A percentile compares a stretch with the other conserved stretches of the same genome.
Conservation (phyloP, 2,797 vertebrate genomes). For the Pampus argenteus region DNA sequence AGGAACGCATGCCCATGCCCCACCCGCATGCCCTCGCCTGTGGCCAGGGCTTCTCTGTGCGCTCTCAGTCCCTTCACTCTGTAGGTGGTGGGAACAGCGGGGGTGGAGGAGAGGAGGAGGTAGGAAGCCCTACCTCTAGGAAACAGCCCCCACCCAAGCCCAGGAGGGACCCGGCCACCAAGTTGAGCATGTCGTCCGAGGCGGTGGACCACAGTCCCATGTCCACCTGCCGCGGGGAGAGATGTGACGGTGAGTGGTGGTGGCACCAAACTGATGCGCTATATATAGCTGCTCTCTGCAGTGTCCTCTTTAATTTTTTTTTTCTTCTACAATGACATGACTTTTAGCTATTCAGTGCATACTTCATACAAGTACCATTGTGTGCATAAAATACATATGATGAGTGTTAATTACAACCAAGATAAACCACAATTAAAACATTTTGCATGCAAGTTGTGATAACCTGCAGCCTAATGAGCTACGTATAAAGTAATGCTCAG, state of each 20-base stretch:
- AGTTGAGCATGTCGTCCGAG: conserved; percentile 97
- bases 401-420: not conserved
- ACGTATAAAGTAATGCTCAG: not conserved
- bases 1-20: conserved; percentile 89
- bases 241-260: conserved; percentile 84
- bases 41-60: conserved; percentile 92
- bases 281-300: conserved; percentile 74
- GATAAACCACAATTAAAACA: conserved; percentile 4
- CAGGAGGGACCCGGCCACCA: conserved; percentile 96
- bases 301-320: conserved; percentile 63
- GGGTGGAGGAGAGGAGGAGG: conserved; percentile 92
- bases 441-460: not conserved
- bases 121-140: conserved; percentile 91
- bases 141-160: conserved; percentile 98
- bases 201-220: conserved; percentile 91
- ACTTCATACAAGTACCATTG: conserved; percentile 26
- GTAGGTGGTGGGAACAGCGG: conserved; percentile 90
- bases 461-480: not conserved
- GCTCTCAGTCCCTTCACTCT: conserved; percentile 97
- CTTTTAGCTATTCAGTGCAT: conserved; percentile 55
- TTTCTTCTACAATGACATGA: conserved; percentile 62
- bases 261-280: conserved; percentile 72
- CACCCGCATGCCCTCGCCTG: conserved; percentile 83
- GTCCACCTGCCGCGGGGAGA: conserved; percentile 88
- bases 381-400: conserved; percentile 18